Evolutionary conservation across 2,888 invertebrate species (phyloP).

Genomic region (Drosophila mulleri): DNA sequence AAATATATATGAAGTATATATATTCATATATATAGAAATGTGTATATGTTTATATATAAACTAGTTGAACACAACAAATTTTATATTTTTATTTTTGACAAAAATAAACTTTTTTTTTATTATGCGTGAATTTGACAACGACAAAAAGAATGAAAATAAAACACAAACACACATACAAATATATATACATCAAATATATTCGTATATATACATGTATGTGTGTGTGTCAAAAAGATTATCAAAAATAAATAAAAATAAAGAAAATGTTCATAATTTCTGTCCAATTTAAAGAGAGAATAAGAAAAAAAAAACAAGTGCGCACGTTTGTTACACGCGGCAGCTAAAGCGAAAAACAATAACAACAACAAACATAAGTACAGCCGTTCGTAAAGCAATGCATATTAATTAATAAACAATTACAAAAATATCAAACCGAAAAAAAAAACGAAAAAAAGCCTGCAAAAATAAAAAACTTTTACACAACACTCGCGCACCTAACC

Average conservation of each 20-base stretch:
- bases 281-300: constrained; percentile 15
- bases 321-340: constrained; percentile 77
- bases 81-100: constrained; percentile 56
- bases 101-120: constrained; percentile 78
- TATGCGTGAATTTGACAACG: constrained; percentile 72
- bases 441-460: constrained; percentile 20
- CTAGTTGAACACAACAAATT: constrained; percentile 35
- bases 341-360: constrained; percentile 39
- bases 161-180: constrained; percentile 29
- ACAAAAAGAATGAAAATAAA: constrained; percentile 22
- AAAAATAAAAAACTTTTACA: constrained; percentile 61
- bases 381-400: constrained; percentile 35
- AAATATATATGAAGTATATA: constrained; percentile 1
- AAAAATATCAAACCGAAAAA: constrained; percentile 35
- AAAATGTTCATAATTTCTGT: constrained; percentile 26
- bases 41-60: constrained; percentile 17
- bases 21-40: constrained; percentile 8
- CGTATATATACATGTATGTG: constrained; percentile 26
- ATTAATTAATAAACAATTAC: constrained; percentile 64
- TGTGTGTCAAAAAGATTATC: constrained; percentile 70
- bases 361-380: constrained; percentile 13
- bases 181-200: constrained; percentile 30
- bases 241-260: constrained; percentile 52
- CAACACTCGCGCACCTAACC: constrained; percentile 82
- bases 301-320: constrained; percentile 59